phyloP scores from a whole-genome alignment of 2,113 vertebrate genomes.

The Recurvirostra avosetta region DNA sequence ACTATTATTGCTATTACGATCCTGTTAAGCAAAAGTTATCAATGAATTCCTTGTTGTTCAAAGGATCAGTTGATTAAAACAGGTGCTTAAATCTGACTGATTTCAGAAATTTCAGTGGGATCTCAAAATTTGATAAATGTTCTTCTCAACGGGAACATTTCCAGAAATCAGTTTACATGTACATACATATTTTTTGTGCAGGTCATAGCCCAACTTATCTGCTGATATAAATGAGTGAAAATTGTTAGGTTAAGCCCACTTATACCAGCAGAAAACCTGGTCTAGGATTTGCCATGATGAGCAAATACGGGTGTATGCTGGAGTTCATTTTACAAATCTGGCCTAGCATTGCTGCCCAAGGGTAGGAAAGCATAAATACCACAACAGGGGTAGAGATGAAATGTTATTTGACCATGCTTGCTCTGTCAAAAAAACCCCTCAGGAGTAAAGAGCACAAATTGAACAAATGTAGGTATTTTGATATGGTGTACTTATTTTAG shows the following conservation, averaged over 20 bases:
- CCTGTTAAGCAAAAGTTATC: not conserved
- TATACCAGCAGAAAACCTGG: not conserved
- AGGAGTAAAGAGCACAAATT: not conserved
- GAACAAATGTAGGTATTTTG: not conserved
- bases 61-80: not conserved
- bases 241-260: not conserved
- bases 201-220: not conserved
- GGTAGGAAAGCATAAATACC: not conserved
- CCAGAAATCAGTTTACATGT: not conserved
- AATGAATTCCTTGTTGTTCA: not conserved
- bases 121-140: not conserved
- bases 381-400: not conserved
- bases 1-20: not conserved
- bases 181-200: not conserved
- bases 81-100: not conserved
- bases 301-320: not conserved
- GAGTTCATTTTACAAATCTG: not conserved
- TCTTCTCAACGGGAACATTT: not conserved
- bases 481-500: not conserved
- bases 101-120: not conserved
- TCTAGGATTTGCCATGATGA: not conserved
- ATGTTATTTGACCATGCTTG: not conserved
- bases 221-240: not conserved
- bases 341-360: not conserved
- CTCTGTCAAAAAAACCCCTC: not conserved